Evolutionary conservation across 2,113 vertebrate species (phyloP).

Genomic region (Semicossyphus pulcher): DNA sequence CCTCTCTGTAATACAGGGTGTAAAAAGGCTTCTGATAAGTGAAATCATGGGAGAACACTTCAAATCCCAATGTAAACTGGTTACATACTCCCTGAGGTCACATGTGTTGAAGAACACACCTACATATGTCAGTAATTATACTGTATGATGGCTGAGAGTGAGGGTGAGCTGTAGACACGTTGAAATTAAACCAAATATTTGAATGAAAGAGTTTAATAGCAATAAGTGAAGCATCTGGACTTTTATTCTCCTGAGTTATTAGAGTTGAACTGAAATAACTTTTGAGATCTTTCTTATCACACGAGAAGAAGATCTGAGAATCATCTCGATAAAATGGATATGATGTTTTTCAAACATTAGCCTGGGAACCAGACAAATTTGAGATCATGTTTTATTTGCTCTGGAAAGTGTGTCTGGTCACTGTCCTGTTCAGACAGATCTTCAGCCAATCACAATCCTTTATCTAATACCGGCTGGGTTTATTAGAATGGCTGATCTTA

Average conservation of each 20-base stretch:
- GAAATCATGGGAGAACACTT: slow-evolving; percentile 23
- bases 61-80: slow-evolving; percentile 45
- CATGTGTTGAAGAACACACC: slow-evolving; percentile 18
- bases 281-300: neutral
- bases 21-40: slow-evolving; percentile 69
- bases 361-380: too few relatives aligned
- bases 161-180: neutral
- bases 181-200: too few relatives aligned
- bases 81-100: slow-evolving; percentile 15
- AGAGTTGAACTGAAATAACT: neutral
- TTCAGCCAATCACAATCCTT: too few relatives aligned
- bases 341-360: neutral
- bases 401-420: too few relatives aligned
- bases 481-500: too few relatives aligned
- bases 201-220: too few relatives aligned
- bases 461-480: too few relatives aligned
- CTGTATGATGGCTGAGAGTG: neutral
- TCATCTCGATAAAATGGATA: neutral
- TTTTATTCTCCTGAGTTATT: too few relatives aligned
- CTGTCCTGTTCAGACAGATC: too few relatives aligned
- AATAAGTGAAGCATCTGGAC: too few relatives aligned
- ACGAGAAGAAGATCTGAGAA: neutral
- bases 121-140: slow-evolving; percentile 1
- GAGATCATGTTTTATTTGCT: neutral
- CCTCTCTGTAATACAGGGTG: slow-evolving; percentile 62